A percentile compares a stretch with the other conserved stretches of the same genome.
Evolutionary conservation across 2,113 vertebrate species (phyloP).

Genomic region (Myrmecobius fasciatus): DNA sequence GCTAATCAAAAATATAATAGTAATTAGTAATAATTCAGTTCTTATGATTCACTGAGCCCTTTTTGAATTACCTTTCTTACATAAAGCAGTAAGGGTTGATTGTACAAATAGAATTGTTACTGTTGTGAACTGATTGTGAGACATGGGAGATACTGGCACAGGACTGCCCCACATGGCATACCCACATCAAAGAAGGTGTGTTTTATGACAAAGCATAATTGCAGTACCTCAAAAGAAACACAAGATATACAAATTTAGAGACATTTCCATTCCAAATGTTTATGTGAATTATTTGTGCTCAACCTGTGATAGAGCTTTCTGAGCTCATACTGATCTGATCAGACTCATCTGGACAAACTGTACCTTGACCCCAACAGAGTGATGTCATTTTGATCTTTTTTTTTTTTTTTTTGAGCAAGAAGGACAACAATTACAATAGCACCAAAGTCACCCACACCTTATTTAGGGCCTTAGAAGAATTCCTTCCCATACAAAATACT

Average conservation of each 20-base stretch:
- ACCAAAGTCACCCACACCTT: background rate
- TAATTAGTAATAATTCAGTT: background rate
- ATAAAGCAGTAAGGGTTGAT: background rate
- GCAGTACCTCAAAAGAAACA: background rate
- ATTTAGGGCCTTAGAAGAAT: background rate
- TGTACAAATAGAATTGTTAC: background rate
- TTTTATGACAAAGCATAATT: background rate
- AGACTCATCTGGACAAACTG: background rate
- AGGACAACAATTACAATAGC: background rate
- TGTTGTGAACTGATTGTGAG: background rate
- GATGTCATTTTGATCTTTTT: background rate
- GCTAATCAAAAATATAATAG: background rate
- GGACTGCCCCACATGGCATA: no score
- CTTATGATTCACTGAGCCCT: background rate
- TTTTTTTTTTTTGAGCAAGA: background rate
- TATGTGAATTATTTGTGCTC: background rate
- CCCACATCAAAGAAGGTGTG: no score
- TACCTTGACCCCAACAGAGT: background rate
- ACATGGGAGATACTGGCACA: background rate
- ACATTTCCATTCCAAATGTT: background rate
- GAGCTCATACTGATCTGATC: background rate
- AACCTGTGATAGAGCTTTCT: background rate
- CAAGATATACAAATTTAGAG: background rate
- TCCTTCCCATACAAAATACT: background rate
- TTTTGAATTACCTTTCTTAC: background rate